These are phyloP conservation scores for Megaleporinus macrocephalus DNA, from an alignment of 2,113 vertebrate genomes.

Conservation along the genomic window DNA sequence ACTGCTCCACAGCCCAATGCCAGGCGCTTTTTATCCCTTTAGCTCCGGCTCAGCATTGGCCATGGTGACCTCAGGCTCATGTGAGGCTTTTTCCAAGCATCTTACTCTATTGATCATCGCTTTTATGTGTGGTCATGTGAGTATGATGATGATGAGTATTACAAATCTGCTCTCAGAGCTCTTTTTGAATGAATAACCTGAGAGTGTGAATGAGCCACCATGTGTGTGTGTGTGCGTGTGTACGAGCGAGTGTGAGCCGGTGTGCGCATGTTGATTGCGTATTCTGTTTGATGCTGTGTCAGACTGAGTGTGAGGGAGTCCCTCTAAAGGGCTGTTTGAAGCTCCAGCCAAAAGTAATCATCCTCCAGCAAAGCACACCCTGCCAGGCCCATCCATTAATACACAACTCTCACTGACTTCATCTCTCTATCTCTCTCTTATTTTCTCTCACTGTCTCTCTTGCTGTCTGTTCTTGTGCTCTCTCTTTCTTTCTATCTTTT, in stretches of 20 bases:
- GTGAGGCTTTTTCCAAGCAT: too few species aligned
- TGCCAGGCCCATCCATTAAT: neutral
- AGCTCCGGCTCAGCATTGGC: too few species aligned
- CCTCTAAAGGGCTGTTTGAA: conserved; percentile 26
- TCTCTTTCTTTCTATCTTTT: neutral
- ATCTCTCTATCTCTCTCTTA: too few species aligned
- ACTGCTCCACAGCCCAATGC: too few species aligned
- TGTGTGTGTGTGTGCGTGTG: neutral
- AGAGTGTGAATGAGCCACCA: neutral
- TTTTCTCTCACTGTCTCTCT: neutral
- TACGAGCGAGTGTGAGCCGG: conserved; percentile 13
- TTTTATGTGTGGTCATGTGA: too few species aligned
- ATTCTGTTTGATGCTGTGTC: conserved; percentile 37
- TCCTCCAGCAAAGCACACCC: neutral
- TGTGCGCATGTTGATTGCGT: conserved; percentile 2
- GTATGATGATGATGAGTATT: too few species aligned
- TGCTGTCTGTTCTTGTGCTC: neutral
- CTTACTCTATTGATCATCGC: too few species aligned
- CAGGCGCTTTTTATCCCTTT: too few species aligned
- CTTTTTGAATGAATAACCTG: too few species aligned
- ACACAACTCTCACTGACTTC: neutral
- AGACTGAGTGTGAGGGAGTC: neutral
- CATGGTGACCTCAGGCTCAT: too few species aligned
- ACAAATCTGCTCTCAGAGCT: too few species aligned
- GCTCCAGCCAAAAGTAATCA: neutral